These are phyloP conservation scores for Lacanobia wlatinum DNA, from an alignment of 2,888 invertebrate species.

Conservation along the genomic window DNA sequence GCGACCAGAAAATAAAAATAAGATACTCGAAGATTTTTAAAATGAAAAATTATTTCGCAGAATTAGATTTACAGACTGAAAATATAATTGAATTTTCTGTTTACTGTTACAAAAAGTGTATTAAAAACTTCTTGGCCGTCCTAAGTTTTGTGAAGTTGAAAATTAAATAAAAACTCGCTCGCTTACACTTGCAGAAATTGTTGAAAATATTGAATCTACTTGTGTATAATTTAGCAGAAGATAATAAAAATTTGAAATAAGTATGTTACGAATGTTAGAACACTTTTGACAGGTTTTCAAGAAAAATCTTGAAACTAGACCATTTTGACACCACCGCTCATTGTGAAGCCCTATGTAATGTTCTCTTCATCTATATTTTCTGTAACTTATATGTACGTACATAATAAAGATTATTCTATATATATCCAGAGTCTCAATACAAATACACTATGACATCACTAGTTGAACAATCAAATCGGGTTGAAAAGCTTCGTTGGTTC, in stretches of 20 bases:
- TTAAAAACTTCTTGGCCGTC: slow-evolving; percentile 53
- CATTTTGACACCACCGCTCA: too few relatives aligned
- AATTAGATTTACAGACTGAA: slow-evolving; percentile 37
- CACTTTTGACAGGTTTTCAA: slow-evolving; percentile 4
- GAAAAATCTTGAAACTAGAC: not conserved
- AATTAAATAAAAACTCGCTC: slow-evolving; percentile 61
- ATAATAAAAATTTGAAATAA: slow-evolving; percentile 2
- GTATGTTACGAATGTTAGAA: not conserved
- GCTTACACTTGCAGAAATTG: slow-evolving; percentile 36
- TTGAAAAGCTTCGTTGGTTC: slow-evolving; percentile 64
- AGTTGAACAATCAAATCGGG: slow-evolving; percentile 52
- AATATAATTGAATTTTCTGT: slow-evolving; percentile 54
- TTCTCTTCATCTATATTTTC: too few relatives aligned
- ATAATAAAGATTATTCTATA: too few relatives aligned
- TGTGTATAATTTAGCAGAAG: slow-evolving; percentile 20
- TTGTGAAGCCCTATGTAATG: too few relatives aligned
- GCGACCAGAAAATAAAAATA: slow-evolving; percentile 4
- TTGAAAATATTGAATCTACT: slow-evolving; percentile 5
- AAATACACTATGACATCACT: too few relatives aligned
- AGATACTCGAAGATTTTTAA: not conserved
- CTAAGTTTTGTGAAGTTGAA: slow-evolving; percentile 46
- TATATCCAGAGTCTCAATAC: too few relatives aligned
- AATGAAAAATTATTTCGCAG: slow-evolving; percentile 39
- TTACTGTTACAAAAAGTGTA: slow-evolving; percentile 55
- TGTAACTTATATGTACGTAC: too few relatives aligned